A percentile compares a stretch with the other conserved stretches of the same genome.
Evolutionary conservation across 2,797 vertebrate species (phyloP).

Genomic region (Thunnus albacares): DNA sequence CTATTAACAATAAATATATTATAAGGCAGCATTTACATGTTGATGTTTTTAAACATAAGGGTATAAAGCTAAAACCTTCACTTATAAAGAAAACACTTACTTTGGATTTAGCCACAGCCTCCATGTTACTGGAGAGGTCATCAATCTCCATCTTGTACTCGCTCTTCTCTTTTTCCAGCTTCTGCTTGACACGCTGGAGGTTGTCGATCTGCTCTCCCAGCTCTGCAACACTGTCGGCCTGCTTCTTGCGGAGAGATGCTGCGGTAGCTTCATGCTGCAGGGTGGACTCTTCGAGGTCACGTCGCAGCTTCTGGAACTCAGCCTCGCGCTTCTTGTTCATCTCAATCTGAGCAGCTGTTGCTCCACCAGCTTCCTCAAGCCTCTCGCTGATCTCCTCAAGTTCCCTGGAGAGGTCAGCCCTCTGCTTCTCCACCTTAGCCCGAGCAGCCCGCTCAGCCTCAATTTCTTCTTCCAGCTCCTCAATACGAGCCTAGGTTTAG

Average conservation of each 20-base stretch:
- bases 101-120: constrained; percentile 51
- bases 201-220: constrained; percentile 65
- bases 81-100: not conserved
- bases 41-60: too few species aligned
- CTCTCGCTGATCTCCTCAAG: constrained; percentile 91
- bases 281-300: constrained; percentile 72
- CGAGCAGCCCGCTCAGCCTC: constrained; percentile 85
- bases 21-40: too few species aligned
- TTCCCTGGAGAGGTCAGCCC: constrained; percentile 88
- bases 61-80: not conserved
- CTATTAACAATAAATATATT: constrained; percentile 63
- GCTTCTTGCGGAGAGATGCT: constrained; percentile 57
- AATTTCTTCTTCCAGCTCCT: constrained; percentile 91
- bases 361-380: constrained; percentile 90
- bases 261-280: constrained; percentile 60
- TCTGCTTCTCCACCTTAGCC: constrained; percentile 89
- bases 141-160: constrained; percentile 71
- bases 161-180: constrained; percentile 60
- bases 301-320: constrained; percentile 89
- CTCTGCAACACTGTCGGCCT: constrained; percentile 58
- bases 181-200: constrained; percentile 60
- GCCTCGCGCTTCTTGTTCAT: constrained; percentile 91
- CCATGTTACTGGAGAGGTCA: constrained; percentile 69
- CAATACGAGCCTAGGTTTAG: constrained; percentile 85
- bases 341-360: constrained; percentile 85